These are phyloP conservation scores for Oncorhynchus mykiss DNA, from an alignment of 2,113 vertebrate genomes.

Conservation along the genomic window DNA sequence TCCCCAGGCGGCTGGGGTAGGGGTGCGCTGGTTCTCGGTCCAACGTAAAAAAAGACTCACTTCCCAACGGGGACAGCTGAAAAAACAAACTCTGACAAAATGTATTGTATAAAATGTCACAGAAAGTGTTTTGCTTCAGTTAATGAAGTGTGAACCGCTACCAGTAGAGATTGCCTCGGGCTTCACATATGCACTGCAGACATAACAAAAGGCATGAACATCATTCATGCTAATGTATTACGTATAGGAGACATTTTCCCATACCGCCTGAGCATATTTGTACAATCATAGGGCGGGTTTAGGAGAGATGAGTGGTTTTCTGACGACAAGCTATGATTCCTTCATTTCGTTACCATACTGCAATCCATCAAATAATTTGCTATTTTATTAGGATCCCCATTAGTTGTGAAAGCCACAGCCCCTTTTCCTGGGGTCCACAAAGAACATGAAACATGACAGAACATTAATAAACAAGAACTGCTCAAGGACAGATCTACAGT, in stretches of 20 bases:
- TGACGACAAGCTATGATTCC: constrained; percentile 20
- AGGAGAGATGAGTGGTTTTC: constrained; percentile 8
- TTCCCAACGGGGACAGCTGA: constrained; percentile 49
- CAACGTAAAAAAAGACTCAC: constrained; percentile 44
- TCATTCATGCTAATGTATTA: constrained; percentile 44
- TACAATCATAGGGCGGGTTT: constrained; percentile 5
- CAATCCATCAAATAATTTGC: not conserved
- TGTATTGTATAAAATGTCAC: constrained; percentile 52
- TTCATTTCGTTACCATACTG: constrained; percentile 26
- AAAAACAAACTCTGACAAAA: constrained; percentile 53
- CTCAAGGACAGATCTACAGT: no score
- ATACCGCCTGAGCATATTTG: constrained; percentile 31
- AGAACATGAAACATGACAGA: no score
- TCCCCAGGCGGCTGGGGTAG: constrained; percentile 9
- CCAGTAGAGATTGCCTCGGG: constrained; percentile 46
- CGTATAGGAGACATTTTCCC: constrained; percentile 43
- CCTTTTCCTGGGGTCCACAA: no score
- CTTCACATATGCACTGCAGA: constrained; percentile 42
- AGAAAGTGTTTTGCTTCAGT: constrained; percentile 49
- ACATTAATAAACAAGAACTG: no score
- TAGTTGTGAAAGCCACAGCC: no score
- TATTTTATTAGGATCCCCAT: no score
- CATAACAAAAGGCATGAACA: constrained; percentile 45
- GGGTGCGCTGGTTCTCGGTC: constrained; percentile 12
- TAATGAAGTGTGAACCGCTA: constrained; percentile 66